Conservation (phyloP, 2,113 vertebrate genomes). For the Mustelus asterias region DNA sequence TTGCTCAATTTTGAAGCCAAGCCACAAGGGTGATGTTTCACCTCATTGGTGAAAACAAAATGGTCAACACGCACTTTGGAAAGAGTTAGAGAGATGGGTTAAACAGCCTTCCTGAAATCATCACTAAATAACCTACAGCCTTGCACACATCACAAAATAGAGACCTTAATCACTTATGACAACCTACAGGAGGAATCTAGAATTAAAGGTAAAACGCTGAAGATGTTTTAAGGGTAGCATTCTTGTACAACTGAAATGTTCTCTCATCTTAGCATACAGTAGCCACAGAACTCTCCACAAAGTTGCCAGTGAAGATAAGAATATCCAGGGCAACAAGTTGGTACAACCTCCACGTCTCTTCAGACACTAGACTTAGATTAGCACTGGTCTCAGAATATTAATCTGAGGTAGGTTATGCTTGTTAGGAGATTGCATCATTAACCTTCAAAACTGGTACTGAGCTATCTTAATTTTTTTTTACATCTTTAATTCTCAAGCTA, state of each 20-base stretch:
- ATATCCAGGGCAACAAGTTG: neutral
- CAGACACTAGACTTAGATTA: neutral
- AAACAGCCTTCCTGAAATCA: neutral
- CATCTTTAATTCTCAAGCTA: neutral
- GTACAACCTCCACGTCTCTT: neutral
- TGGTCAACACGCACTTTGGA: neutral
- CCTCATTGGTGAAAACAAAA: neutral
- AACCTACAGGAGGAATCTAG: neutral
- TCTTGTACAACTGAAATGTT: neutral
- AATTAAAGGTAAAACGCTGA: neutral
- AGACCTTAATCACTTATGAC: neutral
- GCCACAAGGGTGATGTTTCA: neutral
- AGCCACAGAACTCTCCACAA: neutral
- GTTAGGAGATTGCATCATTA: neutral
- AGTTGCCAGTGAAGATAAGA: neutral
- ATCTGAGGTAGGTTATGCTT: neutral
- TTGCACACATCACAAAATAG: neutral
- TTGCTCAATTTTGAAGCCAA: neutral
- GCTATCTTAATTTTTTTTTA: neutral
- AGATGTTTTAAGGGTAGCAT: neutral
- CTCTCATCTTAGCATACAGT: neutral
- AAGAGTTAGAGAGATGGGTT: neutral
- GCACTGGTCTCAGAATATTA: neutral
- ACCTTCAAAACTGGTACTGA: neutral
- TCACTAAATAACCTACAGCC: neutral